Base-by-base conservation (phyloP, 2,113 vertebrate species). In the Panurus biarmicus region DNA sequence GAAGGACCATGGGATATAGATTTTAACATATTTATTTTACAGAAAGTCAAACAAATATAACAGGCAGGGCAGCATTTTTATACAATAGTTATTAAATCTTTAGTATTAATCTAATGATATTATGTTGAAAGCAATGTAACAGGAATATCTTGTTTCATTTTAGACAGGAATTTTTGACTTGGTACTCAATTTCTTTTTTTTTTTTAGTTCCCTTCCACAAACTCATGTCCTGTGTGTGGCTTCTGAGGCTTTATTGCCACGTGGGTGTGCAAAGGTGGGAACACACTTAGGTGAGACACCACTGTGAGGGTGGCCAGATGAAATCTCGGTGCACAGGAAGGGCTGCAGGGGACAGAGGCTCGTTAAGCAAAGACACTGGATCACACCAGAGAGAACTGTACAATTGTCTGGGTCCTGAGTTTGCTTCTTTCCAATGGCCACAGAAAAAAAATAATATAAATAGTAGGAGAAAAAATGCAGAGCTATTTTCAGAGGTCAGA, bases 401-500 rank as follows among this genome's bases (percentile, higher is more conserved):
- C 17, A 40, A 5, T 31, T 60, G 36, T 1, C 31, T 45, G 38
- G 5, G 3, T 33, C 61, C 50, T 48, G 23, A 72, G 29, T 18
- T 72, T 69, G 4, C 19, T 47, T 38, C 23, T 87, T 93, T 85
- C 21, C 20, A 87, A 66, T 67, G 28, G 18, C 73, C 74, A 56
- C 6, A 64, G 56, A 73, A 95, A 74, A 36, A 51, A 86, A 93
- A 33, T 26, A 40, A 47, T 33, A 57, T 14, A 26, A 67, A 58
- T 45, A 18, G 8, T 56, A 28, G 4, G 44, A 81, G 22, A 15
- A 15, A 83, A 83, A 95, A 67, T 4, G 1, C 10, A 58, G 38
- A 81, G 33, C 67, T 92, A 20, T 61, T 94, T 93, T 81, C 54
- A 90, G 92, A 96, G 90, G 85, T 90, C 85, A 94, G 40, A 82